Evolutionary conservation across 1,140 invertebrate genomes (phyloP).

Genomic region (Zeugodacus cucurbitae): DNA sequence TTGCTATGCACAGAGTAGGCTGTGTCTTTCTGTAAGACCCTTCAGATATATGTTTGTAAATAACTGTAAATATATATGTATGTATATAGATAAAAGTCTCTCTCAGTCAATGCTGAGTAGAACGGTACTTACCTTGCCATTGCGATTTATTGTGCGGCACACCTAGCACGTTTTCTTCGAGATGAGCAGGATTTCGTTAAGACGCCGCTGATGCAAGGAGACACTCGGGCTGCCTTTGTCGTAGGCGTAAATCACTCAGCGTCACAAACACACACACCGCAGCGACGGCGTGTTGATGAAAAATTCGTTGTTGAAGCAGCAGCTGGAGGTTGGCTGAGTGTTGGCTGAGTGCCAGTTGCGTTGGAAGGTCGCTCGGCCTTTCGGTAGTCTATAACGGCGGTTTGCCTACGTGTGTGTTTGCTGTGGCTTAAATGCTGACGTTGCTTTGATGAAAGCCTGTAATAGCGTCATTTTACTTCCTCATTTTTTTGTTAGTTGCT

Average conservation of each 20-base stretch:
- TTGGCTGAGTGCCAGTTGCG: constrained; percentile 20
- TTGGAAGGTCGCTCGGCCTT: background rate
- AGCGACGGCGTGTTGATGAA: background rate
- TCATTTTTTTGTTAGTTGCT: background rate
- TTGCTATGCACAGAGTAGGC: background rate
- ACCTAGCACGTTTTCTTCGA: background rate
- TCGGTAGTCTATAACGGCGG: background rate
- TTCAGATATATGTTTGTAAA: background rate
- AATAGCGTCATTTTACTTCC: background rate
- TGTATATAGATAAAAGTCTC: background rate
- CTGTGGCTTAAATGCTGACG: background rate
- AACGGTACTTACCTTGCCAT: constrained; percentile 29
- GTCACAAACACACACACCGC: background rate
- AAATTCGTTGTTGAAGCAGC: background rate
- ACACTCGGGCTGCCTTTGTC: background rate
- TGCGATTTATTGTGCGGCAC: constrained; percentile 37
- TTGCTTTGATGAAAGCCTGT: background rate
- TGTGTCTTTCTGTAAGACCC: background rate
- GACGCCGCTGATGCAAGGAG: constrained; percentile 16
- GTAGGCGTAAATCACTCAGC: constrained; percentile 9
- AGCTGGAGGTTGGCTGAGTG: background rate
- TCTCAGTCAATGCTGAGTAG: background rate
- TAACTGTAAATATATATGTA: background rate
- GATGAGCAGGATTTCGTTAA: constrained; percentile 1
- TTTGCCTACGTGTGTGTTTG: background rate